phyloP scores from a whole-genome alignment of 1,140 invertebrate species.

The Gonioctena quinquepunctata region DNA sequence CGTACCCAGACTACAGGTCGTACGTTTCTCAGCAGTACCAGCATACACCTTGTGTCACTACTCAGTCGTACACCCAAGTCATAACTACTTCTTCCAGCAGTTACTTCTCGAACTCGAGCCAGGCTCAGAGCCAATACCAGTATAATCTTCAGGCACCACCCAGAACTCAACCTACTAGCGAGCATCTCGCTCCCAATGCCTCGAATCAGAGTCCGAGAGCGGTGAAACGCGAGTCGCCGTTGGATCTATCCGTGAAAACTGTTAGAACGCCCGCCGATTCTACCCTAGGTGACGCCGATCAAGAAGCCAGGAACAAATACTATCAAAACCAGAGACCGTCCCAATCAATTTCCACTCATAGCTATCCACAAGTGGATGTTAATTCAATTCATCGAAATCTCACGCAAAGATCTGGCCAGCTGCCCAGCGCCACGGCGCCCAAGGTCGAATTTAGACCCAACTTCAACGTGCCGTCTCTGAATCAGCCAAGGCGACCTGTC shows the following conservation, averaged over 20 bases:
- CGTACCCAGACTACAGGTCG: constrained; percentile 14
- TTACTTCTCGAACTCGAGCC: constrained; percentile 11
- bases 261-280: constrained; percentile 84
- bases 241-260: constrained; percentile 85
- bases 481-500: constrained; percentile 16
- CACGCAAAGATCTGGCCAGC: constrained; percentile 49
- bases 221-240: constrained; percentile 71
- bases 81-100: constrained; percentile 37
- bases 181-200: not conserved
- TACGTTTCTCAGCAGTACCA: constrained; percentile 21
- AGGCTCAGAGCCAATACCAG: not conserved
- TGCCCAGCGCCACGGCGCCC: constrained; percentile 60
- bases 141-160: not conserved
- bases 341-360: constrained; percentile 28
- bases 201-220: constrained; percentile 30
- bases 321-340: constrained; percentile 30
- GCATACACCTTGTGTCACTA: constrained; percentile 23
- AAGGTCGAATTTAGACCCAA: constrained; percentile 74
- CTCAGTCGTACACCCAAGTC: constrained; percentile 34
- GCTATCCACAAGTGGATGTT: constrained; percentile 36
- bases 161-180: not conserved
- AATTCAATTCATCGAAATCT: constrained; percentile 51
- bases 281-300: constrained; percentile 67
- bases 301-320: constrained; percentile 48
- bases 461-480: constrained; percentile 58